phyloP scores from a whole-genome alignment of 2,797 vertebrate species.

The Pteronotus mesoamericanus region DNA sequence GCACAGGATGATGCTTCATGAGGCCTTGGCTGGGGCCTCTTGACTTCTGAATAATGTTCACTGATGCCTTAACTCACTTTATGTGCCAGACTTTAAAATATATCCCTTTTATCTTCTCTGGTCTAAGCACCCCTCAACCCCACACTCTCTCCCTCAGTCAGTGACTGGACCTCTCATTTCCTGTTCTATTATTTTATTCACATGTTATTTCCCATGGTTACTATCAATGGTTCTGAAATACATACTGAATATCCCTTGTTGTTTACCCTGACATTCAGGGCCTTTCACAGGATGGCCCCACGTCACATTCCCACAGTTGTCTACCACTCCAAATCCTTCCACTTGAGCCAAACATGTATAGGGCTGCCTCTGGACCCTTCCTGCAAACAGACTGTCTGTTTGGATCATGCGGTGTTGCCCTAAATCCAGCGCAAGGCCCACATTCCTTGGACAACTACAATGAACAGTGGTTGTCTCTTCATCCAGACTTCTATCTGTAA shows the following conservation, averaged over 20 bases:
- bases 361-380: neutral
- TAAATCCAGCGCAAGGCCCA: neutral
- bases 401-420: neutral
- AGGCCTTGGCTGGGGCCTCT: neutral
- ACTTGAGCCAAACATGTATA: neutral
- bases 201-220: neutral
- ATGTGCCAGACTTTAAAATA: neutral
- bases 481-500: neutral
- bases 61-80: neutral
- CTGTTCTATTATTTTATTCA: neutral
- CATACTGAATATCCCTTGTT: neutral
- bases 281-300: neutral
- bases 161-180: neutral
- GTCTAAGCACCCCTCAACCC: neutral
- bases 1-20: neutral
- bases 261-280: neutral
- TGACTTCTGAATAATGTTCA: neutral
- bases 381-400: neutral
- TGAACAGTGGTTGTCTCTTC: neutral
- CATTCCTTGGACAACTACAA: neutral
- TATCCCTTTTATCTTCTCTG: neutral
- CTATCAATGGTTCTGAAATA: neutral
- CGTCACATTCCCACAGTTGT: neutral
- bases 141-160: neutral
- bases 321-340: neutral